Conservation (phyloP, 2,888 invertebrate species). For the Drymonia ruficornis region DNA sequence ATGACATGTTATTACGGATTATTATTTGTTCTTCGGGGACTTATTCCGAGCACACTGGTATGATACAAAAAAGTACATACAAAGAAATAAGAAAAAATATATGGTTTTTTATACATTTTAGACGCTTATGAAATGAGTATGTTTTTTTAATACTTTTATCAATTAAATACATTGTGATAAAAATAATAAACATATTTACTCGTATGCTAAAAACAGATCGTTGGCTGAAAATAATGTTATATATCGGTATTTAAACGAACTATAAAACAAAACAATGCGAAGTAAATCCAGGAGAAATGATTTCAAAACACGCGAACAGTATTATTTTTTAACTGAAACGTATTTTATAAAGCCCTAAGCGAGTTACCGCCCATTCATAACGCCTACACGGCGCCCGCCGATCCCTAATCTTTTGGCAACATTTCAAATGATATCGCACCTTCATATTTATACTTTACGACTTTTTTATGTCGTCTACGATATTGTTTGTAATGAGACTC, state of each 20-base stretch:
- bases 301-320: slow-evolving; percentile 34
- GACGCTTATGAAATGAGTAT: too few species aligned
- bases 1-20: slow-evolving; percentile 45
- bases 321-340: slow-evolving; percentile 31
- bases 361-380: slow-evolving; percentile 60
- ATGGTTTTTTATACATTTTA: too few species aligned
- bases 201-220: too few species aligned
- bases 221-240: too few species aligned
- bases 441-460: slow-evolving; percentile 55
- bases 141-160: too few species aligned
- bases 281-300: slow-evolving; percentile 17
- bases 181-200: too few species aligned
- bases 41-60: too few species aligned
- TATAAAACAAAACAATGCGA: background rate
- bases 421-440: slow-evolving; percentile 65
- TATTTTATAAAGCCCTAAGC: slow-evolving; percentile 46
- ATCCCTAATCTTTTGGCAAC: slow-evolving; percentile 75
- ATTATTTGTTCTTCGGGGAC: slow-evolving; percentile 13
- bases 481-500: too few species aligned
- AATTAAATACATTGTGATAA: too few species aligned
- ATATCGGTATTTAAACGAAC: too few species aligned
- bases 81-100: too few species aligned
- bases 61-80: too few species aligned
- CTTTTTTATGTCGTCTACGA: background rate
- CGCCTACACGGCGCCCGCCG: slow-evolving; percentile 57